phyloP scores from a whole-genome alignment of 2,888 invertebrate genomes.

The Polietes domitor region DNA sequence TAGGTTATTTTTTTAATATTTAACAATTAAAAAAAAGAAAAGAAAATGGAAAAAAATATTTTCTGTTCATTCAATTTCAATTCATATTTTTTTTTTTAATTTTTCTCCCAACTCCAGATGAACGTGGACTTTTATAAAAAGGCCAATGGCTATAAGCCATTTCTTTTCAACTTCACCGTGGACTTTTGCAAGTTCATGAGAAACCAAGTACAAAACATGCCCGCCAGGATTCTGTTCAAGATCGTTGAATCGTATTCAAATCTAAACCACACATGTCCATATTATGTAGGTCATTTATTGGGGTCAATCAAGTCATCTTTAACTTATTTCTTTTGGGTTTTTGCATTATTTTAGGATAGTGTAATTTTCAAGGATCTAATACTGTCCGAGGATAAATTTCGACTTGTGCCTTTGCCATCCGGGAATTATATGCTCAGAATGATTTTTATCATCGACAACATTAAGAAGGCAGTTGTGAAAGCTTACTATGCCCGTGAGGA shows the following conservation, averaged over 20 bases:
- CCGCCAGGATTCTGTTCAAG: not conserved
- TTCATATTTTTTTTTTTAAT: too few relatives aligned
- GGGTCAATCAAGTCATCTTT: too few relatives aligned
- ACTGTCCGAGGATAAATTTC: not conserved
- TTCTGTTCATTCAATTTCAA: too few relatives aligned
- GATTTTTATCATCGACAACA: not conserved
- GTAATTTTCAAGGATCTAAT: not conserved
- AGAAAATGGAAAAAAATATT: too few relatives aligned
- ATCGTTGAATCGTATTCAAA: conserved; percentile 29
- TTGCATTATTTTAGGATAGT: too few relatives aligned
- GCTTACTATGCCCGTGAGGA: too few relatives aligned
- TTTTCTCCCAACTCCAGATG: conserved; percentile 32
- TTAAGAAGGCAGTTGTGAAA: not conserved
- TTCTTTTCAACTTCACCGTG: conserved; percentile 45
- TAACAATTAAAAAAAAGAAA: too few relatives aligned
- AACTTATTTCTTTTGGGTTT: too few relatives aligned
- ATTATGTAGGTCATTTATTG: conserved; percentile 55
- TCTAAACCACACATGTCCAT: conserved; percentile 63
- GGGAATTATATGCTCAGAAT: not conserved
- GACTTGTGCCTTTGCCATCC: not conserved
- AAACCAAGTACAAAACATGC: conserved; percentile 33
- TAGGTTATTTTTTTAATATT: too few relatives aligned
- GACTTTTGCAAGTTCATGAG: conserved; percentile 51
- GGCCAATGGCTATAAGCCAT: conserved; percentile 56
- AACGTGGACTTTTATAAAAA: conserved; percentile 28